Evolutionary conservation across 2,797 vertebrate genomes (phyloP).

Genomic region (Simalia tracyae): DNA sequence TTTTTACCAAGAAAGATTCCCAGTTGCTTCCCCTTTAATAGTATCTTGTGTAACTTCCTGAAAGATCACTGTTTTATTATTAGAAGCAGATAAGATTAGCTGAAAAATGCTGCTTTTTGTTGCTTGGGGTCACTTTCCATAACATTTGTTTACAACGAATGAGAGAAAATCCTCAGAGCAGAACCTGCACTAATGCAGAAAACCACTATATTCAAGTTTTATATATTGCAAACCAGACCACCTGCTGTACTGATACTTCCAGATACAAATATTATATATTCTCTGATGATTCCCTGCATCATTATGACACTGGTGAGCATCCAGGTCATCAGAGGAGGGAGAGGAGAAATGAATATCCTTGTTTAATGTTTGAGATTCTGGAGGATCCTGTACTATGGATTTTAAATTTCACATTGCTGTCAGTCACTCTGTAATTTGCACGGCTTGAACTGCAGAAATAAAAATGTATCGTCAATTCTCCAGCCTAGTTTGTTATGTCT

Average conservation of each 20-base stretch:
- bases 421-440: neutral
- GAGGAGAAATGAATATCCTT: neutral
- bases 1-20: neutral
- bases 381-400: neutral
- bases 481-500: neutral
- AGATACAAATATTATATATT: neutral
- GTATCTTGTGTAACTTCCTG: constrained; percentile 21
- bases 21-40: neutral
- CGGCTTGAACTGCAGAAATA: neutral
- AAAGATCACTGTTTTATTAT: constrained; percentile 10
- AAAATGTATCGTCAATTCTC: neutral
- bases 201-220: neutral
- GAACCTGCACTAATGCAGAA: neutral
- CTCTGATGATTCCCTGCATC: neutral
- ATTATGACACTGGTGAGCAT: neutral
- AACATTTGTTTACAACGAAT: neutral
- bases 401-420: neutral
- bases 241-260: neutral
- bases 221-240: neutral
- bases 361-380: neutral
- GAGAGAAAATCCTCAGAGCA: neutral
- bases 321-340: neutral
- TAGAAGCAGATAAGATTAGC: neutral
- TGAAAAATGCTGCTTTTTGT: neutral
- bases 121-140: neutral